phyloP scores from a whole-genome alignment of 2,888 invertebrate genomes.

The Stenodera caucasica region DNA sequence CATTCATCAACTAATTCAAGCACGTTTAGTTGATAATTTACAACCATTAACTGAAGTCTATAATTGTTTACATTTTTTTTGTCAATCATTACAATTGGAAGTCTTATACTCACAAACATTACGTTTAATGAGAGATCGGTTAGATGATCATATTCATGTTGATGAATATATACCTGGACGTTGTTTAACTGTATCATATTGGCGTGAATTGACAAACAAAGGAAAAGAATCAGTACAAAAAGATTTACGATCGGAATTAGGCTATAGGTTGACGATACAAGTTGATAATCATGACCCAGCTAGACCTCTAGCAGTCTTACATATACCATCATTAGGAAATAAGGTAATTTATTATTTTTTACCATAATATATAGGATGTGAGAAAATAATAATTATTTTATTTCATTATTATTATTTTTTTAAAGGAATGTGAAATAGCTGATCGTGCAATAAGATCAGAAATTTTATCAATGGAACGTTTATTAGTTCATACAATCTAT shows the following conservation, averaged over 20 bases:
- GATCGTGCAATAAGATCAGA: conserved; percentile 83
- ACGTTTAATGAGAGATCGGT: conserved; percentile 81
- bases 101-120: conserved; percentile 86
- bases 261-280: conserved; percentile 86
- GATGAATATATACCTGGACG: conserved; percentile 90
- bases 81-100: conserved; percentile 93
- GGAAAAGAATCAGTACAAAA: conserved; percentile 49
- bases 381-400: background rate
- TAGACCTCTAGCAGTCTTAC: conserved; percentile 71
- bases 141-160: conserved; percentile 86
- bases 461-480: conserved; percentile 91
- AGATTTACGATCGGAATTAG: conserved; percentile 81
- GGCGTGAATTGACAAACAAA: conserved; percentile 68
- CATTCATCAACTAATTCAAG: conserved; percentile 92
- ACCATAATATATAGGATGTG: background rate
- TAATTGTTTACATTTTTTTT: conserved; percentile 86
- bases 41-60: conserved; percentile 82
- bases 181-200: conserved; percentile 90
- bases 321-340: conserved; percentile 69
- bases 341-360: conserved; percentile 56
- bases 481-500: conserved; percentile 94
- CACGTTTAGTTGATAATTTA: conserved; percentile 78
- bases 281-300: conserved; percentile 82
- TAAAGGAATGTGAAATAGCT: conserved; percentile 67
- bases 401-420: conserved; percentile 9